These are phyloP conservation scores for Allygus modestus DNA, from an alignment of 2,888 invertebrate species.

Conservation along the genomic window DNA sequence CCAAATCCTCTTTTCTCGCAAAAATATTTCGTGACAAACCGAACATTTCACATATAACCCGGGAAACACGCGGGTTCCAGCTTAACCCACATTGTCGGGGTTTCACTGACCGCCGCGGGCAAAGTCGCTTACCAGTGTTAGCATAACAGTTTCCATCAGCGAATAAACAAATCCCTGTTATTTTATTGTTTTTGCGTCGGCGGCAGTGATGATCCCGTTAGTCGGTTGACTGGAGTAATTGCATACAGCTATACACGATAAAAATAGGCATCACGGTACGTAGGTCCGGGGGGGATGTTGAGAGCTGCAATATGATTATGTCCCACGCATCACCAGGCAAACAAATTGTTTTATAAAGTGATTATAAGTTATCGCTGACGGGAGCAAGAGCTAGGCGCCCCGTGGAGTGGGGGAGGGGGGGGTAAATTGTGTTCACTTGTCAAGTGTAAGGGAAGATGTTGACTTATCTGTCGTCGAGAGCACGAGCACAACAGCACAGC, in stretches of 20 bases:
- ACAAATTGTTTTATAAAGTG: constrained; percentile 68
- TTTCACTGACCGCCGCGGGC: neutral
- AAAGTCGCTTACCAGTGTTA: constrained; percentile 42
- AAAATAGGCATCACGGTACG: constrained; percentile 39
- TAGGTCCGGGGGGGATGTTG: constrained; percentile 35
- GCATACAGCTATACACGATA: constrained; percentile 54
- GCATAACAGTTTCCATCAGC: constrained; percentile 46
- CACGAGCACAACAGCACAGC: too few species aligned
- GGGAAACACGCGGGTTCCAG: neutral
- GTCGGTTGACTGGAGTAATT: constrained; percentile 57
- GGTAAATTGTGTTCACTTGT: constrained; percentile 37
- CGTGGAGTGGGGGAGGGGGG: constrained; percentile 9
- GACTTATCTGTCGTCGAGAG: constrained; percentile 20
- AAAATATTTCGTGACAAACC: constrained; percentile 29
- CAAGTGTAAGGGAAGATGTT: constrained; percentile 21
- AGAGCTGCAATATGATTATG: constrained; percentile 55
- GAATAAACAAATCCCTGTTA: constrained; percentile 47
- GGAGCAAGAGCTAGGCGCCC: constrained; percentile 64
- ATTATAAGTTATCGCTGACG: constrained; percentile 66
- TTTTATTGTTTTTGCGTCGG: constrained; percentile 56
- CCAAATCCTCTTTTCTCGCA: neutral
- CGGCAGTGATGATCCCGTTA: constrained; percentile 54
- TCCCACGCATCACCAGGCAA: constrained; percentile 65
- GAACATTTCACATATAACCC: neutral
- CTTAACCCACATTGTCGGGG: neutral